These are phyloP conservation scores for Marisa cornuarietis DNA, from an alignment of 1,140 invertebrate species.

Conservation along the genomic window DNA sequence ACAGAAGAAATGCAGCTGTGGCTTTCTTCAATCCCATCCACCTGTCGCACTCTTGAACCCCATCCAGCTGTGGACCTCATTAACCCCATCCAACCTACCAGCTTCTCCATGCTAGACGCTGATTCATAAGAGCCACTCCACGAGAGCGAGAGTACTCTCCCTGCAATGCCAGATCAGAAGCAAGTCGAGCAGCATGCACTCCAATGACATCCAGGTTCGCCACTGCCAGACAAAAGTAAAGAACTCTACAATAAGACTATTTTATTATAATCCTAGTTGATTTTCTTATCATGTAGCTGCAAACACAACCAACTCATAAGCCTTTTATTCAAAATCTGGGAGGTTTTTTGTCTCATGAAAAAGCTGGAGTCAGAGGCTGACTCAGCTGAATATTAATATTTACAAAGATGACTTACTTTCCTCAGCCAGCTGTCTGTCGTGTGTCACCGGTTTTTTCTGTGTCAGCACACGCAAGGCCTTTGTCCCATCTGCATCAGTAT, in stretches of 20 bases:
- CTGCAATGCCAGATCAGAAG: conserved; percentile 45
- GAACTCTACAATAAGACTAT: not conserved
- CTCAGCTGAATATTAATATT: not conserved
- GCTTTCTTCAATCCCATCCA: not conserved
- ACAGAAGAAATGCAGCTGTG: not conserved
- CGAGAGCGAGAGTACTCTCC: conserved; percentile 50
- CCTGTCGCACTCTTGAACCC: not conserved
- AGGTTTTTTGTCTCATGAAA: no score
- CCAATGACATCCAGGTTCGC: conserved; percentile 45
- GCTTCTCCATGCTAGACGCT: conserved; percentile 50
- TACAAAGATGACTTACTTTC: conserved; percentile 40
- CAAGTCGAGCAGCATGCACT: conserved; percentile 43
- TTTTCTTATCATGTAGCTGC: no score
- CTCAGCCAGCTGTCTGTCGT: conserved; percentile 50
- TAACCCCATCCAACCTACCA: conserved; percentile 33
- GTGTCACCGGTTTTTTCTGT: conserved; percentile 46
- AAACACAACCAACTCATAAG: no score
- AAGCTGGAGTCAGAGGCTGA: no score
- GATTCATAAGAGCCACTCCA: conserved; percentile 50
- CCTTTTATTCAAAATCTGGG: no score
- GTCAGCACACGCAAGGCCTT: conserved; percentile 56
- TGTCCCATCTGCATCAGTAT: conserved; percentile 54
- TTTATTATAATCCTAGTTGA: no score
- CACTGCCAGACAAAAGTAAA: conserved; percentile 30
- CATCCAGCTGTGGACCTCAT: not conserved